These are phyloP conservation scores for Megalurothrips usitatus DNA, from an alignment of 2,888 invertebrate genomes.

Conservation along the genomic window DNA sequence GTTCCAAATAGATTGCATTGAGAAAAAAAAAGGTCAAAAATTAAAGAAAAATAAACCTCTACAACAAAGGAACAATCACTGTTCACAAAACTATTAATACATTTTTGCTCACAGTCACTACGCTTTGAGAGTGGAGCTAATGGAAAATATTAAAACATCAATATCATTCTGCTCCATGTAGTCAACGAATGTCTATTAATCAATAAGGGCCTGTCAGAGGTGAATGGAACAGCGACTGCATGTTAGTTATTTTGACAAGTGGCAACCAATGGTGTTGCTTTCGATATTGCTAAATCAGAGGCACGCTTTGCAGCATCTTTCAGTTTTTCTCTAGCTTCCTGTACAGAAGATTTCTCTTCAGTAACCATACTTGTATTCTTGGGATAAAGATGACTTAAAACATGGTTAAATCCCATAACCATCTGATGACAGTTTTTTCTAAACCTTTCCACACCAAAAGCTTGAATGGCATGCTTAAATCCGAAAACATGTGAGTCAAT, in stretches of 20 bases:
- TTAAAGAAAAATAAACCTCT: too few relatives aligned
- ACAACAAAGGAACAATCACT: too few relatives aligned
- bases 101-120: too few relatives aligned
- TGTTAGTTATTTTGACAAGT: constrained; percentile 34
- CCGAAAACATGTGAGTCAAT: constrained; percentile 85
- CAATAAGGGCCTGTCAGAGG: too few relatives aligned
- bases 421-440: constrained; percentile 80
- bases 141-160: too few relatives aligned
- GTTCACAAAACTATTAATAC: too few relatives aligned
- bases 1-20: too few relatives aligned
- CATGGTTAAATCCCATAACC: constrained; percentile 78
- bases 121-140: too few relatives aligned
- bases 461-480: constrained; percentile 79
- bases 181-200: too few relatives aligned
- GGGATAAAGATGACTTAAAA: constrained; percentile 70
- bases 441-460: constrained; percentile 85
- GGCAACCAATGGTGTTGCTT: constrained; percentile 45
- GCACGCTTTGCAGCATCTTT: constrained; percentile 77
- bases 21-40: too few relatives aligned
- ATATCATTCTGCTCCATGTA: too few relatives aligned
- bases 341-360: constrained; percentile 23
- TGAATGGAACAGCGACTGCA: too few relatives aligned
- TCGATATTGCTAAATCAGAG: constrained; percentile 68
- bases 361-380: neutral
- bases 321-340: constrained; percentile 54